Conservation (phyloP, 2,797 vertebrate species). For the Austrolebias charrua region DNA sequence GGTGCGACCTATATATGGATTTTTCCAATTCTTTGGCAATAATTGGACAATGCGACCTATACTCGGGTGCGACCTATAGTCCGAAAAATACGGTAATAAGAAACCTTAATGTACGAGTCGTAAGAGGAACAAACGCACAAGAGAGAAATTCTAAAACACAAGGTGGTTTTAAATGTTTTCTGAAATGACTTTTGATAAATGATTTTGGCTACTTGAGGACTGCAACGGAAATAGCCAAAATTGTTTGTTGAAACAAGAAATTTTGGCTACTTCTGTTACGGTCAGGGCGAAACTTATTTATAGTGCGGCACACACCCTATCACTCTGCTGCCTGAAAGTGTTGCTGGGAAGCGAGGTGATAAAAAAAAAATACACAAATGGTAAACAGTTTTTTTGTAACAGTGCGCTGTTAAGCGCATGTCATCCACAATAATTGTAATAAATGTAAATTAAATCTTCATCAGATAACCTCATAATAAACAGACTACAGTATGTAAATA, state of each 20-base stretch:
- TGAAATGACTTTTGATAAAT: background rate
- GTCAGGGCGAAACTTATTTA: constrained; percentile 1
- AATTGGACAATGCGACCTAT: too few species aligned
- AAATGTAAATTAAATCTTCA: too few species aligned
- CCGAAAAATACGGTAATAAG: too few species aligned
- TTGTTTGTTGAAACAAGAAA: too few species aligned
- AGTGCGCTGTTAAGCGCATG: background rate
- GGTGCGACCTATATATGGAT: too few species aligned
- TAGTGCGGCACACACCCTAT: constrained; percentile 3
- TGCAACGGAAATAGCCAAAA: too few species aligned
- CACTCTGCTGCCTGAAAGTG: background rate
- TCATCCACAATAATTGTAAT: too few species aligned
- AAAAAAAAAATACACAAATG: background rate
- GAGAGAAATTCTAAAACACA: background rate
- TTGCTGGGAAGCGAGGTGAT: background rate
- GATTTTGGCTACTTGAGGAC: background rate
- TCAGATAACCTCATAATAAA: too few species aligned
- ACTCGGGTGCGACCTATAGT: too few species aligned
- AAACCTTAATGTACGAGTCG: constrained; percentile 7
- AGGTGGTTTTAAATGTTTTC: background rate
- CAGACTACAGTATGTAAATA: background rate
- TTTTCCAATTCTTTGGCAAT: too few species aligned
- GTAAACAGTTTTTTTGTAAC: background rate
- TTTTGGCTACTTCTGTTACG: background rate
- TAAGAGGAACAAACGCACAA: background rate